Conservation (phyloP, 1,140 invertebrate genomes). For the Achatina immaculata region DNA sequence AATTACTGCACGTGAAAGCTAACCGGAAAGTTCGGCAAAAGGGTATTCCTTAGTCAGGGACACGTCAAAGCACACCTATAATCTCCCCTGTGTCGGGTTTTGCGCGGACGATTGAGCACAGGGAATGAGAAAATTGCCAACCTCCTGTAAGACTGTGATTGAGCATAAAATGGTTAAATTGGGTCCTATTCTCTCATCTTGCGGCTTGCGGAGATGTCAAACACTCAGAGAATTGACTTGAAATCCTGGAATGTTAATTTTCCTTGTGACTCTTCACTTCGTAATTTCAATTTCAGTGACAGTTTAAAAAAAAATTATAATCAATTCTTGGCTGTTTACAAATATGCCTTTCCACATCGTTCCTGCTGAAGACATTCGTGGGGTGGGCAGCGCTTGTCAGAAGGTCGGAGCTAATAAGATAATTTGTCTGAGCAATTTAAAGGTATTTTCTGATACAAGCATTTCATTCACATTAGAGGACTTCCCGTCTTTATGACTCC, state of each 20-base stretch:
- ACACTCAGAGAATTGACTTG: neutral
- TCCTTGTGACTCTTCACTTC: neutral
- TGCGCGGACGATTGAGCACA: slow-evolving; percentile 66
- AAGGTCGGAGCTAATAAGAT: neutral
- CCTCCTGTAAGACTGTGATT: neutral
- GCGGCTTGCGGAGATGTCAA: neutral
- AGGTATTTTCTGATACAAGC: neutral
- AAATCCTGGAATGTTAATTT: slow-evolving; percentile 10
- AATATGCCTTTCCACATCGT: neutral
- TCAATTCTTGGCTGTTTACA: neutral
- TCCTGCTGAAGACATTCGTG: neutral
- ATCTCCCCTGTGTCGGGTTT: no score
- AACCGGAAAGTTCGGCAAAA: no score
- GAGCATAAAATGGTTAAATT: neutral
- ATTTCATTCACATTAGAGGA: no score
- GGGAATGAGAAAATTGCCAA: neutral
- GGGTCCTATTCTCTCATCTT: neutral
- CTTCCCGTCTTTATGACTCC: no score
- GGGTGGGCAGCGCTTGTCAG: no score
- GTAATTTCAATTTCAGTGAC: neutral
- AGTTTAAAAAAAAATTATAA: neutral
- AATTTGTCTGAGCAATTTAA: neutral
- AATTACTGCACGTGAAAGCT: no score
- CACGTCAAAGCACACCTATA: no score
- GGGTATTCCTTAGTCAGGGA: no score